Conservation (phyloP, 2,888 invertebrate species). For the Philaethria dido region DNA sequence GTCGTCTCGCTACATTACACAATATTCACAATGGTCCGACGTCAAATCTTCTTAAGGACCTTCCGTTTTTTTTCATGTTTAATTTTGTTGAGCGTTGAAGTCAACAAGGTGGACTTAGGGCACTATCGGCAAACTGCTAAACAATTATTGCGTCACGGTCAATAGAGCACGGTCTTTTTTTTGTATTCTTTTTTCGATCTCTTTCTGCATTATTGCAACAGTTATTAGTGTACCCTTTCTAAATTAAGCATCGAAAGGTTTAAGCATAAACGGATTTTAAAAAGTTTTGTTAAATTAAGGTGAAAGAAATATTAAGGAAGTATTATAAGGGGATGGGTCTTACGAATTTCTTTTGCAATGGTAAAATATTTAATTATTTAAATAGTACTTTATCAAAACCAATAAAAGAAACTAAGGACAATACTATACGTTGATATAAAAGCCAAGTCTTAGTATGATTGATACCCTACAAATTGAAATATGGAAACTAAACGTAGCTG, state of each 20-base stretch:
- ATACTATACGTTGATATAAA: not conserved
- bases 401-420: no score
- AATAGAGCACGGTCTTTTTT: slow-evolving; percentile 74
- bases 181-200: slow-evolving; percentile 63
- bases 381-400: no score
- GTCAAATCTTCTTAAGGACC: slow-evolving; percentile 72
- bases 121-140: slow-evolving; percentile 76
- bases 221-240: slow-evolving; percentile 61
- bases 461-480: not conserved
- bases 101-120: slow-evolving; percentile 80
- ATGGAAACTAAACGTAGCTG: not conserved
- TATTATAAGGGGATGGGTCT: not conserved
- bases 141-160: slow-evolving; percentile 83
- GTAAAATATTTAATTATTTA: no score
- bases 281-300: slow-evolving; percentile 25
- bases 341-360: not conserved
- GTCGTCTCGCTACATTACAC: slow-evolving; percentile 80
- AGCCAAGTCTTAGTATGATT: not conserved
- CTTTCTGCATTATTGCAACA: slow-evolving; percentile 51
- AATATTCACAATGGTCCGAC: slow-evolving; percentile 80
- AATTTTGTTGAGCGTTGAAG: slow-evolving; percentile 71
- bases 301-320: slow-evolving; percentile 6
- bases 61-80: slow-evolving; percentile 69
- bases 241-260: slow-evolving; percentile 62
- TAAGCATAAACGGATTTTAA: slow-evolving; percentile 54